Evolutionary conservation across 2,888 invertebrate species (phyloP).

Genomic region (Drymonia ruficornis): DNA sequence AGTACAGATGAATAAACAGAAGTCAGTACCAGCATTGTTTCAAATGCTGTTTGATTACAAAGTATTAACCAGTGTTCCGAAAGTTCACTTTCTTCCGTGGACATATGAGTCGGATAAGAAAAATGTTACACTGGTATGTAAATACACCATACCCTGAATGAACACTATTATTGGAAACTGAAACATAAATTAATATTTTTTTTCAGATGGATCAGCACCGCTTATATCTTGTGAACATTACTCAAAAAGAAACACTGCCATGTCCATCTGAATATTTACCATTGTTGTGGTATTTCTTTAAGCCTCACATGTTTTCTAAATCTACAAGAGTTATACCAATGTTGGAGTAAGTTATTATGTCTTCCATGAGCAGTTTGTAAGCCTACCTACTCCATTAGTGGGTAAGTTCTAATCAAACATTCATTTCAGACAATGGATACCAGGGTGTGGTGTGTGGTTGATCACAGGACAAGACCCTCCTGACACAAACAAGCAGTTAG

Average conservation of each 20-base stretch:
- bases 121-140: slow-evolving; percentile 59
- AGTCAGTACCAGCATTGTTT: slow-evolving; percentile 86
- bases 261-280: slow-evolving; percentile 84
- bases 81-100: slow-evolving; percentile 88
- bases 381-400: background rate
- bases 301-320: slow-evolving; percentile 86
- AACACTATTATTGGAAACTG: background rate
- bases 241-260: slow-evolving; percentile 84
- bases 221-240: slow-evolving; percentile 87
- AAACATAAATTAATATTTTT: slow-evolving; percentile 5
- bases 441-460: slow-evolving; percentile 88
- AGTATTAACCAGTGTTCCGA: slow-evolving; percentile 85
- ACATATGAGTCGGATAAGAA: slow-evolving; percentile 60
- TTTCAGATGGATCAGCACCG: slow-evolving; percentile 81
- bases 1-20: slow-evolving; percentile 85
- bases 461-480: slow-evolving; percentile 83
- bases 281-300: slow-evolving; percentile 89
- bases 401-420: background rate
- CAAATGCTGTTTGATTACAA: slow-evolving; percentile 88
- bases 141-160: background rate
- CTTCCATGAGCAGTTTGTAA: background rate
- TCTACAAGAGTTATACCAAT: slow-evolving; percentile 87
- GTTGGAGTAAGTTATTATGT: slow-evolving; percentile 86
- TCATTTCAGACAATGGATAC: slow-evolving; percentile 86
- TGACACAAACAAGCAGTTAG: slow-evolving; percentile 58